Evolutionary conservation across 1,140 invertebrate species (phyloP).

Genomic region (Manduca sexta): DNA sequence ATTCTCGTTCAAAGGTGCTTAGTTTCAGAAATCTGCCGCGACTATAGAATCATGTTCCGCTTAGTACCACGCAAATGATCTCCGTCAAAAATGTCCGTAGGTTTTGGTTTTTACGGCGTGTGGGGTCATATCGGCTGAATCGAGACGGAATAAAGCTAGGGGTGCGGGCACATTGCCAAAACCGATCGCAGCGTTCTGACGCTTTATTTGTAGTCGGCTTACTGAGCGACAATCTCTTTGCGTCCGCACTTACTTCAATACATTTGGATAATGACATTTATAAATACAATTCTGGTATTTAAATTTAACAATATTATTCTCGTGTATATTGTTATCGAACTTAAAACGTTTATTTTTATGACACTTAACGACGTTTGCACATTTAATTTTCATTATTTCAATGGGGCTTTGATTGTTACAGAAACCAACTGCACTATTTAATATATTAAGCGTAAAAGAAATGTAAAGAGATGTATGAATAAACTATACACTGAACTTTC

Average conservation of each 20-base stretch:
- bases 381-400: no score
- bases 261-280: constrained; percentile 5
- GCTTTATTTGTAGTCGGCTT: constrained; percentile 38
- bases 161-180: constrained; percentile 41
- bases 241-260: constrained; percentile 15
- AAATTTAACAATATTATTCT: neutral
- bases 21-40: neutral
- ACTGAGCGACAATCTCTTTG: constrained; percentile 29
- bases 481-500: no score
- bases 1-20: neutral
- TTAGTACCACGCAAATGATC: constrained; percentile 21
- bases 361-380: no score
- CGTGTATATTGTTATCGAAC: no score
- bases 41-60: neutral
- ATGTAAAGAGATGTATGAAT: no score
- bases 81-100: constrained; percentile 26
- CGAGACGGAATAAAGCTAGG: constrained; percentile 31
- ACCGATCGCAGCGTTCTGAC: constrained; percentile 29
- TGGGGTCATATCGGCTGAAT: constrained; percentile 23
- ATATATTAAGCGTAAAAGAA: no score
- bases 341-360: no score
- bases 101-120: constrained; percentile 36
- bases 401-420: no score
- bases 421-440: no score
- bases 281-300: constrained; percentile 1